Evolutionary conservation across 2,797 vertebrate species (phyloP), one percentile per base, ranked within the genome.

Genomic region (Gouania willdenowi): DNA sequence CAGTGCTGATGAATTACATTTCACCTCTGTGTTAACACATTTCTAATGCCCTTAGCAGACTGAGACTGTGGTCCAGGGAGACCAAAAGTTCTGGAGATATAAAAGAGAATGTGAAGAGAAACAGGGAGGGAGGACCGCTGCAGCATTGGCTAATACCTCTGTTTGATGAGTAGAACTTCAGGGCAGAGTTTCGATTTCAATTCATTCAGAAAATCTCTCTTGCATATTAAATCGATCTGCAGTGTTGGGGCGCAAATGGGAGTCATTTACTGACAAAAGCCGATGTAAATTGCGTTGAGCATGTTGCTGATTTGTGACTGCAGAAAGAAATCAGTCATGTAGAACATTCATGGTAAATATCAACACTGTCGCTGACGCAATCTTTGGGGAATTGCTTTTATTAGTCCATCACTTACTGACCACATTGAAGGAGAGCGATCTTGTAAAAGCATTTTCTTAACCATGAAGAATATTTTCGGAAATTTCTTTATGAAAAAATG

Each of bases 1-100:
- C 73, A 62, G 55, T 26, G 14, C 55, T 73, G 77, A 83, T 77
- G 33, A 84, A 83, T 81, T 54, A 57, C 26, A 47, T 60, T 73
- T 70, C 62, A 56, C 73, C 52, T 64, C 48, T 60, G 41, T 62
- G 64, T 69, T 84, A 76, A 65, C 66, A 64, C 69, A 65, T 64
- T 72, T 48, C 62, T 67, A 68, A 79, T 55, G 32, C 55, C 24
- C 5, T 13, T 11, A 26, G 46, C 53, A 28, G 42, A 42, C 22
- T 24, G 1, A 20, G 50, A 41, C 50, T 26, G 19, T 64, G 21
- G 39, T 46, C 23, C 16, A 23, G 31, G 32, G 47, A 44, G 39
- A 59, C 25, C 31, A 27, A 11, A 14, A 36, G 27, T 57, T 39
- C 32, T 26, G 34, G 20, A 4, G 62, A 52, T 18, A 44, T 45